A percentile compares a stretch with the other conserved stretches of the same genome.
phyloP scores from a whole-genome alignment of 2,797 vertebrate genomes.

The Protonibea diacanthus region DNA sequence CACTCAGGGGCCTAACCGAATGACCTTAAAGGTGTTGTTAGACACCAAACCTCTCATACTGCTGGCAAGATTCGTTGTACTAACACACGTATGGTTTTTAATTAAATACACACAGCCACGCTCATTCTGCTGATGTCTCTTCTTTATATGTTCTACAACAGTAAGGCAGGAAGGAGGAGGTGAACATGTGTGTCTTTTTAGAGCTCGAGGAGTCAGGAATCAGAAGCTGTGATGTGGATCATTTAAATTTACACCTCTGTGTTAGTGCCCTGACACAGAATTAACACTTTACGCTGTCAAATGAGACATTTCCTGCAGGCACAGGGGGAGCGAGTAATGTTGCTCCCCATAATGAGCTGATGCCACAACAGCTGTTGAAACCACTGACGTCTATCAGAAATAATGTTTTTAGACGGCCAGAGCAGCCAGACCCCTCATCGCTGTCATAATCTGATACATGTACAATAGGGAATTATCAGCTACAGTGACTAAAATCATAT shows the following conservation, averaged over 20 bases:
- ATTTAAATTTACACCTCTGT: conserved; percentile 65
- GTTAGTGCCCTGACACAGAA: conserved; percentile 56
- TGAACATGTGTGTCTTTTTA: background rate
- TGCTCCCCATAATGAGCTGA: conserved; percentile 52
- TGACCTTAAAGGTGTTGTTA: conserved; percentile 10
- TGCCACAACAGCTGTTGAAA: conserved; percentile 61
- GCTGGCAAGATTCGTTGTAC: background rate
- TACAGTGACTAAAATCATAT: conserved; percentile 37
- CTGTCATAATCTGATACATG: conserved; percentile 53
- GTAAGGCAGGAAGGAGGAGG: background rate
- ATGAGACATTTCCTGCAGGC: conserved; percentile 62
- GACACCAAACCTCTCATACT: background rate
- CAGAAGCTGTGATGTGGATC: conserved; percentile 56
- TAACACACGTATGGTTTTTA: conserved; percentile 12
- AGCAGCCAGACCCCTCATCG: conserved; percentile 44
- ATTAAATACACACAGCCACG: conserved; percentile 7
- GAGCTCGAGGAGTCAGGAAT: conserved; percentile 25
- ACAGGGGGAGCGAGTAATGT: conserved; percentile 24
- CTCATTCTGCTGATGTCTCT: conserved; percentile 11
- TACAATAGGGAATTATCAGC: conserved; percentile 35
- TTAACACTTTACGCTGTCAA: conserved; percentile 62
- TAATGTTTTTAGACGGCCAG: conserved; percentile 63
- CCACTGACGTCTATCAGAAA: conserved; percentile 53
- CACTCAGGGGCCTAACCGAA: background rate
- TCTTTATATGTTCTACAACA: background rate